Conservation (phyloP, 2,888 invertebrate genomes). For the Andrena praecox region DNA sequence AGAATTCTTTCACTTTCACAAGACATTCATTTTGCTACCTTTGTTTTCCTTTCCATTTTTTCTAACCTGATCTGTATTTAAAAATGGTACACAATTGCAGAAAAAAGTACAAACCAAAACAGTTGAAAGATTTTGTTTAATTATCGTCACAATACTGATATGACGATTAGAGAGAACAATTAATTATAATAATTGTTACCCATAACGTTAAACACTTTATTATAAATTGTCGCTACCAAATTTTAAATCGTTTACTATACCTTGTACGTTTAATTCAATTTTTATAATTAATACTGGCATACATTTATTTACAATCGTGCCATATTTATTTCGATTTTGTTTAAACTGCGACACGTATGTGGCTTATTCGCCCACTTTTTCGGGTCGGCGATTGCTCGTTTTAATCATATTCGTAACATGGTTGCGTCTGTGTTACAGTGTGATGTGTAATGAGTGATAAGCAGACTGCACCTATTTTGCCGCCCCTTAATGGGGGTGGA, state of each 20-base stretch:
- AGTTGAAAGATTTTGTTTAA: not conserved
- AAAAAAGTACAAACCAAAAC: not conserved
- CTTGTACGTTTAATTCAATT: not conserved
- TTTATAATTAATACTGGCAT: not conserved
- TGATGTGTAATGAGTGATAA: constrained; percentile 85
- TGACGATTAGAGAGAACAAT: not conserved
- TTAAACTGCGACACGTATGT: not conserved
- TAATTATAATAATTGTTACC: not conserved
- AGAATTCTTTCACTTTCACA: constrained; percentile 5
- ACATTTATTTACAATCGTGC: not conserved
- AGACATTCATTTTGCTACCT: not conserved
- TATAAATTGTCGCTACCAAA: not conserved
- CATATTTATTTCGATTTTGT: not conserved
- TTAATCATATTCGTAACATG: constrained; percentile 2
- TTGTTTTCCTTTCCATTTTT: not conserved
- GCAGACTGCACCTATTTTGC: constrained; percentile 83
- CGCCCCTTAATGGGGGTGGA: constrained; percentile 84
- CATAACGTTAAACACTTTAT: not conserved
- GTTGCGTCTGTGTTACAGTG: constrained; percentile 74
- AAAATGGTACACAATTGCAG: not conserved
- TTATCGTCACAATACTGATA: not conserved
- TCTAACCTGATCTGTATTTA: not conserved
- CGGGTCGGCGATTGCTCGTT: not conserved
- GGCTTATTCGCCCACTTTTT: not conserved
- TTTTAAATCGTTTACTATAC: not conserved